These are phyloP conservation scores for Stigmatopora argus DNA, from an alignment of 2,113 vertebrate species.

Conservation along the genomic window DNA sequence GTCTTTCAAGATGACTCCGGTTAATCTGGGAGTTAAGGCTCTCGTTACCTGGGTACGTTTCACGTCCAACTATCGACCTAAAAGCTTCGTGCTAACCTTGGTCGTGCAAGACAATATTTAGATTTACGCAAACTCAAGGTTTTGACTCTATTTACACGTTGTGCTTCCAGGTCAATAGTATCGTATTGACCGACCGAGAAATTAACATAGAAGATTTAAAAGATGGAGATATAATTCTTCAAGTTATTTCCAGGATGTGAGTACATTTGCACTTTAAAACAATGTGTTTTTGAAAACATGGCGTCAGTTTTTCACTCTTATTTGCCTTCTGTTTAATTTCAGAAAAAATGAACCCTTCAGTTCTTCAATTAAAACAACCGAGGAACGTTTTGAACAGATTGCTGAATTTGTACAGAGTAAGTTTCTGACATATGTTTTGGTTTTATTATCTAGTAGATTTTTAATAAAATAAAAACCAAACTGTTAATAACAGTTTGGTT, in stretches of 20 bases:
- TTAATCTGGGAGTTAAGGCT: conserved; percentile 46
- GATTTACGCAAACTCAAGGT: too few species aligned
- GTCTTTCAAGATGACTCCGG: conserved; percentile 31
- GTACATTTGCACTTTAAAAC: conserved; percentile 26
- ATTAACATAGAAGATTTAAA: conserved; percentile 64
- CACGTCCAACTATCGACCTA: too few species aligned
- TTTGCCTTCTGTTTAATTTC: conserved; percentile 3
- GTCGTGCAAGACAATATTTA: background rate
- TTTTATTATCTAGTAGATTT: background rate
- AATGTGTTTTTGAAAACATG: background rate
- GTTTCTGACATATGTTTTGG: conserved; percentile 24
- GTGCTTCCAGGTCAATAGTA: conserved; percentile 74
- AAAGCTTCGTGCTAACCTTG: rapidly evolving
- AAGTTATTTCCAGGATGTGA: conserved; percentile 78
- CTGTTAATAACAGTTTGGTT: too few species aligned
- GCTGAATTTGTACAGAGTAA: conserved; percentile 78
- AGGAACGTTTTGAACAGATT: conserved; percentile 69
- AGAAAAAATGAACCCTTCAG: conserved; percentile 69
- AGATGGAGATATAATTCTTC: conserved; percentile 73
- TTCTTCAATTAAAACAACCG: conserved; percentile 44
- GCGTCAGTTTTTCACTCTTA: background rate
- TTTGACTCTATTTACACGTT: background rate
- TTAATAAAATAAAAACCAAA: too few species aligned
- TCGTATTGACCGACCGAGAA: conserved; percentile 60
- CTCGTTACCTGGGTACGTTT: conserved; percentile 55